These are phyloP conservation scores for Callopanchax toddi DNA, from an alignment of 2,113 vertebrate species.

Conservation along the genomic window DNA sequence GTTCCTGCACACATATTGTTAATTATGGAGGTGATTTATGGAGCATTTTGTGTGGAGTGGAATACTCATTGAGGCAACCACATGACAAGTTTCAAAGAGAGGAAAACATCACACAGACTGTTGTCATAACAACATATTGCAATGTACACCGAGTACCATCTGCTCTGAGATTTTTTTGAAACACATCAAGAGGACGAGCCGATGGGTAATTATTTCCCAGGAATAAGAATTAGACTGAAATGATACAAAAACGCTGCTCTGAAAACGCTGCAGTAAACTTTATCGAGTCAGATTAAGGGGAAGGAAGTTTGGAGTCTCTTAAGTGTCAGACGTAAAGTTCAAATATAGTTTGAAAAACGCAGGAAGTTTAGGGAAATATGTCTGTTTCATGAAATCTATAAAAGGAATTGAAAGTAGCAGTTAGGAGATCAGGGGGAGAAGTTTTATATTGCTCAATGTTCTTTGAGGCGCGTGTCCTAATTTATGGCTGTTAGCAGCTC, in stretches of 20 bases:
- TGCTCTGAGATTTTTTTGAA: slow-evolving; percentile 69
- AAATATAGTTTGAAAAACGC: background rate
- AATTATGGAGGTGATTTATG: slow-evolving; percentile 20
- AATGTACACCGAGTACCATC: slow-evolving; percentile 75
- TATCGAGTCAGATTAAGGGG: background rate
- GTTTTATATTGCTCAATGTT: slow-evolving; percentile 46
- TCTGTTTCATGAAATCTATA: slow-evolving; percentile 7
- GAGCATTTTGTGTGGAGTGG: slow-evolving; percentile 31
- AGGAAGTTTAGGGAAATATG: background rate
- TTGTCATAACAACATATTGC: slow-evolving; percentile 83
- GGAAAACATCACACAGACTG: slow-evolving; percentile 75
- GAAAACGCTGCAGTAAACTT: background rate
- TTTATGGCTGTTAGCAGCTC: slow-evolving; percentile 44
- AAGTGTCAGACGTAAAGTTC: background rate
- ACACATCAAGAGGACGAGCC: slow-evolving; percentile 68
- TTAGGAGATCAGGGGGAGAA: slow-evolving; percentile 10
- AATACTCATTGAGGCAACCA: slow-evolving; percentile 36
- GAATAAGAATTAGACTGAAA: slow-evolving; percentile 59
- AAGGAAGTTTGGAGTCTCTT: background rate
- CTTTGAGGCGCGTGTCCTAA: slow-evolving; percentile 50
- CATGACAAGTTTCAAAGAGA: slow-evolving; percentile 73
- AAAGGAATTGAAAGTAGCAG: slow-evolving; percentile 14
- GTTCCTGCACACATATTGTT: background rate
- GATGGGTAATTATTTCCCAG: slow-evolving; percentile 69
- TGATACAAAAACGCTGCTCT: slow-evolving; percentile 16